Base-by-base conservation (phyloP, 2,797 vertebrate species). In the Spondyliosoma cantharus region DNA sequence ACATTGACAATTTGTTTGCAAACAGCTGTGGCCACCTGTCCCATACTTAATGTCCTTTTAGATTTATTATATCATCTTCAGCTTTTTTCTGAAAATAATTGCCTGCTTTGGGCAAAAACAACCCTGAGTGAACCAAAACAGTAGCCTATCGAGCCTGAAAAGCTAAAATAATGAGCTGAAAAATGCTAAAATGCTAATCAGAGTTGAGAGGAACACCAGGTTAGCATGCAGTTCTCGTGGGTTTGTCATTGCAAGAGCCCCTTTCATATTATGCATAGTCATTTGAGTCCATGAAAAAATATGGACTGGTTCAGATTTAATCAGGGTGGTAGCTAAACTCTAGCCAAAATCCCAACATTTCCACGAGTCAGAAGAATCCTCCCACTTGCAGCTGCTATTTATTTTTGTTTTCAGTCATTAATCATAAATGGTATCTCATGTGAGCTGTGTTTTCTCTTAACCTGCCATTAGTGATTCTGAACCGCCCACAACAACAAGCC, bases 371-470 rank as follows among this genome's bases (percentile, higher is more conserved):
- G 29, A 54, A n/a, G 7, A 63, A 43, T n/a, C 52, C 63, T 74
- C 63, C 60, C 43, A 57, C 71, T 69, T 56, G 20, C 56, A 76
- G 76, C 69, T 77, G 57, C 43, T 68, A 13, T 74, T 61, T 29
- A 60, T 66, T 29, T 69, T 49, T 59, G n/a, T 56, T 79, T 81
- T 65, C 56, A 16, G 72, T 79, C 54, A 80, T 85, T 79, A 60
- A 76, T 82, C 59, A 74, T 24, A 64, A 57, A 53, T 65, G 14
- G 54, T 52, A 32, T 77, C 79, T 72, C 25, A 60, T 20, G 32
- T 3, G n/a, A 64, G 61, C 57, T 32, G 3, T 2, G 50, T 60
- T n/a, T 32, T 79, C 32, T 71, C 48, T 71, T 54, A 67, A 83
- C 59, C 63, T 32, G 32, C 68, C 22, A 74, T 74, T 71, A 70